phyloP scores from a whole-genome alignment of 2,113 vertebrate genomes.

The Tympanuchus pallidicinctus region DNA sequence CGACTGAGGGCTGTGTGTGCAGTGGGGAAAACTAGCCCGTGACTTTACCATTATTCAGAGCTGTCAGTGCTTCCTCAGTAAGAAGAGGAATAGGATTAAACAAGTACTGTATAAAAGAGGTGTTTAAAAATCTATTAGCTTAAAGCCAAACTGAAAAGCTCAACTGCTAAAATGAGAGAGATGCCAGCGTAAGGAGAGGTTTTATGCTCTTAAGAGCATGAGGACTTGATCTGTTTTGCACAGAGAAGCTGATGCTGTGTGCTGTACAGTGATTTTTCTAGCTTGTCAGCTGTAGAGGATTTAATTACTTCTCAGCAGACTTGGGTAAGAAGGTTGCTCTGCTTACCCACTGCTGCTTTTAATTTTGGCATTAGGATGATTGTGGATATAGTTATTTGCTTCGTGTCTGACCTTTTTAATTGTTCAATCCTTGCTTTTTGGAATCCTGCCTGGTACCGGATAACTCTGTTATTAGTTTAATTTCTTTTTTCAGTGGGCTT shows the following conservation, averaged over 20 bases:
- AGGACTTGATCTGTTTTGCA: not conserved
- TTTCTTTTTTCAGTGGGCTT: not conserved
- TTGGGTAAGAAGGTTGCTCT: not conserved
- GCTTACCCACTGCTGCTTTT: not conserved
- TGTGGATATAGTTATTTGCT: not conserved
- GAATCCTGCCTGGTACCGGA: not conserved
- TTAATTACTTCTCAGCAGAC: not conserved
- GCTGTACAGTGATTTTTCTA: not conserved
- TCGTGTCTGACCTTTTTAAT: not conserved
- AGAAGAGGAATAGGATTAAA: conserved; percentile 3
- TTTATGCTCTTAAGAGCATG: not conserved
- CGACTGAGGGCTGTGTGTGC: not conserved
- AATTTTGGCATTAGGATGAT: not conserved
- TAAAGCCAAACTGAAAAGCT: not conserved
- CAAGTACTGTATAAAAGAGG: not conserved
- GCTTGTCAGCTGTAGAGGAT: not conserved
- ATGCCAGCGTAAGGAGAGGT: not conserved
- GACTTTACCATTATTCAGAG: not conserved
- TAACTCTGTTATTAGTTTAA: not conserved
- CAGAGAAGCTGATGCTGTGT: not conserved
- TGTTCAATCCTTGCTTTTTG: not conserved
- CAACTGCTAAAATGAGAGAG: not conserved
- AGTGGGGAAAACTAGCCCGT: not conserved
- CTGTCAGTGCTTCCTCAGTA: not conserved
- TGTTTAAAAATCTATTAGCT: not conserved